Percentiles rank a stretch among this genome's conserved stretches.
Evolutionary conservation across 2,888 invertebrate species (phyloP).

Genomic region (Colostygia pectinataria): DNA sequence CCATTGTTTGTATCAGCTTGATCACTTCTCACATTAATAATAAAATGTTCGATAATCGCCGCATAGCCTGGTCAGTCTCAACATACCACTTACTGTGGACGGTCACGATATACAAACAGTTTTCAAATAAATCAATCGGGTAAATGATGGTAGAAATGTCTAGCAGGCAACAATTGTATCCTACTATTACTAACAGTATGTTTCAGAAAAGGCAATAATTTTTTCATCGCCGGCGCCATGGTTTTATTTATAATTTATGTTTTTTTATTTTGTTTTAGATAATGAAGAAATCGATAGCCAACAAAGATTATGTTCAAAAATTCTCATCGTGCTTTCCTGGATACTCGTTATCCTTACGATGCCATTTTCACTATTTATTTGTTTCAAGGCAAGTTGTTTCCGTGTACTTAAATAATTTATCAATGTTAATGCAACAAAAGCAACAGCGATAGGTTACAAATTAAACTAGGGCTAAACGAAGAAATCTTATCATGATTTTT

Average conservation of each 20-base stretch:
- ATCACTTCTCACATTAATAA: constrained; percentile 61
- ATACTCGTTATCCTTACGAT: constrained; percentile 91
- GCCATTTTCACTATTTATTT: constrained; percentile 95
- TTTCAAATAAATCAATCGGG: constrained; percentile 7
- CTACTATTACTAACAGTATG: constrained; percentile 47
- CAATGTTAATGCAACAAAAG: too few relatives aligned
- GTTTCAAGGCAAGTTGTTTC: constrained; percentile 91
- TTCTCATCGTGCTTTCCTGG: constrained; percentile 92
- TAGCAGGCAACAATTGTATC: constrained; percentile 67
- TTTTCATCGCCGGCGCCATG: too few relatives aligned
- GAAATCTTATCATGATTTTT: too few relatives aligned
- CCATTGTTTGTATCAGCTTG: constrained; percentile 11
- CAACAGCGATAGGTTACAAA: too few relatives aligned
- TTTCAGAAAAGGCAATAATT: background rate
- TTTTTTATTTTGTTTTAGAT: constrained; percentile 60
- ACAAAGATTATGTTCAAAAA: constrained; percentile 90
- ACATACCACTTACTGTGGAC: constrained; percentile 19
- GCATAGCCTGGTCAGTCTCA: constrained; percentile 32
- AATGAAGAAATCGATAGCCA: constrained; percentile 84
- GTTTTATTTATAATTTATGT: background rate
- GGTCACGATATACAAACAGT: constrained; percentile 21
- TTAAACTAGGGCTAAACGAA: too few relatives aligned
- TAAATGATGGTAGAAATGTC: constrained; percentile 68
- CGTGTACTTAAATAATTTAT: too few relatives aligned
- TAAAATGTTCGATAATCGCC: constrained; percentile 41